Evolutionary conservation across 2,888 invertebrate species (phyloP).

Genomic region (Aporophyla nigra): DNA sequence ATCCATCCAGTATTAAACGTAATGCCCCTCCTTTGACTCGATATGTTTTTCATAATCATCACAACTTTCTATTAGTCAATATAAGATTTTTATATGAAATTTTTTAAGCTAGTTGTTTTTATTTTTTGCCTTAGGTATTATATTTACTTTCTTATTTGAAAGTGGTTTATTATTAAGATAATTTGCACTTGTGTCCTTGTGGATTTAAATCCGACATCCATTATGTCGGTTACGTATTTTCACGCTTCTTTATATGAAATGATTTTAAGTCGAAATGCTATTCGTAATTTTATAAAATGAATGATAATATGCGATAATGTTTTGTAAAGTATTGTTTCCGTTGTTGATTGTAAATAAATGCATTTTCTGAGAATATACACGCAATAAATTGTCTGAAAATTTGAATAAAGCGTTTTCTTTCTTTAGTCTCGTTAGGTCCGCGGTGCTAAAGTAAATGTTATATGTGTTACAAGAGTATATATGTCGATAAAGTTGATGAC

Average conservation of each 20-base stretch:
- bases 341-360: slow-evolving; percentile 90
- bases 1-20: slow-evolving; percentile 89
- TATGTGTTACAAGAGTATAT: slow-evolving; percentile 70
- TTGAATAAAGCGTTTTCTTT: slow-evolving; percentile 86
- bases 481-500: slow-evolving; percentile 90
- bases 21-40: slow-evolving; percentile 87
- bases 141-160: slow-evolving; percentile 89
- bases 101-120: slow-evolving; percentile 89
- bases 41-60: slow-evolving; percentile 86
- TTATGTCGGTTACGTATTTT: slow-evolving; percentile 85
- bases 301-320: slow-evolving; percentile 79
- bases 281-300: slow-evolving; percentile 84
- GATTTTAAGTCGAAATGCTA: slow-evolving; percentile 84
- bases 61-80: slow-evolving; percentile 90
- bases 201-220: slow-evolving; percentile 85
- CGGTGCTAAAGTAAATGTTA: slow-evolving; percentile 69
- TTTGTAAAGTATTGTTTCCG: slow-evolving; percentile 88
- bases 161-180: slow-evolving; percentile 86
- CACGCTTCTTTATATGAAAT: slow-evolving; percentile 85
- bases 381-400: slow-evolving; percentile 90
- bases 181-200: slow-evolving; percentile 91
- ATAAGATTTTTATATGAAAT: slow-evolving; percentile 88
- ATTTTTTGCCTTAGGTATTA: slow-evolving; percentile 88
- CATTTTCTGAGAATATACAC: slow-evolving; percentile 89
- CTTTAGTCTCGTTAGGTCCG: slow-evolving; percentile 77